phyloP scores from a whole-genome alignment of 2,888 invertebrate genomes.

The Dinocampus coccinellae region DNA sequence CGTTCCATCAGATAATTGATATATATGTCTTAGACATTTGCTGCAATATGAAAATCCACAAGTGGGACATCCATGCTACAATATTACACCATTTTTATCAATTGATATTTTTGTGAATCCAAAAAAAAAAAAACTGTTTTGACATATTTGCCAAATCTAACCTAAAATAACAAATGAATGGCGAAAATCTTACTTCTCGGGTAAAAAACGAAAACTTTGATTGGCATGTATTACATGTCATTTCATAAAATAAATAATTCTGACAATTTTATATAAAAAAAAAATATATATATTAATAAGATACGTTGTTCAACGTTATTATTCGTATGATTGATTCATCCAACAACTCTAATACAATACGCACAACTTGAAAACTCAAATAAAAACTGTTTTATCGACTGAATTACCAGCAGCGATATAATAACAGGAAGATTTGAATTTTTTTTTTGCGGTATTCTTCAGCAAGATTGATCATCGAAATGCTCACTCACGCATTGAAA shows the following conservation, averaged over 20 bases:
- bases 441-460: background rate
- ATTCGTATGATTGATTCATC: background rate
- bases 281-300: background rate
- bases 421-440: too few species aligned
- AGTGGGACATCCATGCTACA: slow-evolving; percentile 84
- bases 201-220: slow-evolving; percentile 79
- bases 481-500: background rate
- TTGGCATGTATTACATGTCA: slow-evolving; percentile 83
- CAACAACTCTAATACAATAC: background rate
- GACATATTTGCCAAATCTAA: slow-evolving; percentile 24
- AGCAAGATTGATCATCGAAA: background rate
- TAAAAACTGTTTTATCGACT: background rate
- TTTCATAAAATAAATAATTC: slow-evolving; percentile 58
- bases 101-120: slow-evolving; percentile 21
- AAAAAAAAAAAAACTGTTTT: slow-evolving; percentile 14
- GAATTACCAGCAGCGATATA: background rate
- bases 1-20: slow-evolving; percentile 74
- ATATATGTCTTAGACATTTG: slow-evolving; percentile 83
- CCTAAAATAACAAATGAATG: slow-evolving; percentile 18
- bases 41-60: slow-evolving; percentile 88
- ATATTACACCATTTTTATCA: slow-evolving; percentile 33
- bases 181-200: slow-evolving; percentile 74
- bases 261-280: background rate
- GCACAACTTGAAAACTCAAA: background rate
- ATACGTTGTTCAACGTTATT: background rate